Base-by-base conservation (phyloP, 2,797 vertebrate species). In the Arrhamphus sclerolepis region DNA sequence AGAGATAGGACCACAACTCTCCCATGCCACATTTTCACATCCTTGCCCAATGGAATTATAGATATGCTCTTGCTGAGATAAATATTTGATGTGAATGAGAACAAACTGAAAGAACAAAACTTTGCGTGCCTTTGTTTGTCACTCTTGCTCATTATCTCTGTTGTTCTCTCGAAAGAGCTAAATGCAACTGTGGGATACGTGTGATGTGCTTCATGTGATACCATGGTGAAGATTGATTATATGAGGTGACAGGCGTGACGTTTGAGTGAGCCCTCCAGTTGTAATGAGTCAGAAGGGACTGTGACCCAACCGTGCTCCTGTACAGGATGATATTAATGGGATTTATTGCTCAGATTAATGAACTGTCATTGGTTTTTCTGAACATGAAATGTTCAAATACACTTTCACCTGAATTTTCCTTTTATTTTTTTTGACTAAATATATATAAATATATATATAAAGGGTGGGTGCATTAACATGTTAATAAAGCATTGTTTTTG, bases 21-120 rank as follows among this genome's bases (percentile, higher is more conserved):
- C 24, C 24, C 76, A 80, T 74, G 65, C 68, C 76, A 56, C 61
- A 78, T 85, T 83, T 82, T 84, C 78, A 84, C 75, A 82, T 83
- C 73, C 56, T 57, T 51, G 66, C 54, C 76, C 67, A 54, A 49
- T 72, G 69, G 74, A 83, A 85, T 82, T 68, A 76, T 62, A 72
- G 63, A 52, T 66, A 43, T 57, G 66, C 67, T 78, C 56, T 54
- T 72, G 66, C 63, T 65, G 40, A 44, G 66, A 66, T 66, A 72
- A 56, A 78, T 82, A 83, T 80, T 74, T 41, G 46, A 70, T 78
- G 61, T 69, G 74, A 64, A 31, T 14, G 59, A 56, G 42, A 42
- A 50, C 56, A 54, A 41, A 41, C 54, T 31, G 38, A 49, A 62
- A 70, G 51, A 69, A 48, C 31, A 56, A 56, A 58, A 26, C 47